Base-by-base conservation (phyloP, 35 echinoderm and acorn worm genomes). In the Ophioderma brevispina region DNA sequence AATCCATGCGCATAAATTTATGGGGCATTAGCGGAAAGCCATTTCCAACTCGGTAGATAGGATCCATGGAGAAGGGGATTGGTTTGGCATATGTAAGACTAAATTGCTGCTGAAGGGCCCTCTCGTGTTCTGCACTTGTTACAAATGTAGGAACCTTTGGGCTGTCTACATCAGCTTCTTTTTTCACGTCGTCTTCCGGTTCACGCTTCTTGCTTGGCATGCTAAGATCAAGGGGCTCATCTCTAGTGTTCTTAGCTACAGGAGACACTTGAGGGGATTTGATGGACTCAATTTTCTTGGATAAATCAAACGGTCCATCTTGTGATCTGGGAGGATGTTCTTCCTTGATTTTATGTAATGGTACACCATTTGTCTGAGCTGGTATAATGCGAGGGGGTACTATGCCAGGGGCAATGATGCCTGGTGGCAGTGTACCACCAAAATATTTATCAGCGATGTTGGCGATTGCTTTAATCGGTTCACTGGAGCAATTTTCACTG, bases 361-460 rank as follows among this genome's bases (percentile, higher is more conserved):
- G 78, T 23, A 52, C 21, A 52, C 46, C 46, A 21, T 52, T 52
- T 52, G 46, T 52, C 21, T 52, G 46, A 11, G 8, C 46, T 52
- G 46, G 46, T 11, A 52, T 52, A 11, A 52, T 52, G 21, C 46
- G 46, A 52, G 46, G 46, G n/a, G n/a, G n/a, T 8, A 52, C 46
- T 52, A 52, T 52, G 21, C 46, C 46, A 11, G 46, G 46, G 8
- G 8, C 21, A 21, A 52, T 52, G 21, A 52, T 52, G 21, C 46
- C 46, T 11, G 46, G 46, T 18, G 78, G n/a, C 31, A 33, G 63
- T 41, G 82, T 36, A 30, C 80, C 36, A 35, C 93, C 89, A 85
- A 94, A 94, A 38, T 90, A 94, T 78, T 90, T 94, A 40, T 94
- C 93, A 33, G 93, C 93, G 55, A 94, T 90, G 8, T 87, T 90